These are phyloP conservation scores for Drosophila parabipectinata DNA, from an alignment of 1,140 invertebrate species.

Conservation along the genomic window DNA sequence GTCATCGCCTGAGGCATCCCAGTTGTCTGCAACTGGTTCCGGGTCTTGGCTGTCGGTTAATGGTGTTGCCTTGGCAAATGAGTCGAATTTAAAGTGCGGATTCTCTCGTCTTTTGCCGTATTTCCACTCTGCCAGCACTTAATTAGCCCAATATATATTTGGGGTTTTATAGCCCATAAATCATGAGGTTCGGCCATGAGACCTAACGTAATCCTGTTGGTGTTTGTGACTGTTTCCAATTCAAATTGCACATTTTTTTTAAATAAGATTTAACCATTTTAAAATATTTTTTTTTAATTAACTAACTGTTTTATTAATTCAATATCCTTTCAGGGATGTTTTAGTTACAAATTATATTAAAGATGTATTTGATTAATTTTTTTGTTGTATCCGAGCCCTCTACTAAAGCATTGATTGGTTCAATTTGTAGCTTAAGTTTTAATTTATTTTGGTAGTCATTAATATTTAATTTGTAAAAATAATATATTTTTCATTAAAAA, in stretches of 20 bases:
- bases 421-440: too few relatives aligned
- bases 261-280: not conserved
- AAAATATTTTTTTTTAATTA: not conserved
- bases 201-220: slow-evolving; percentile 7
- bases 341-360: not conserved
- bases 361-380: too few relatives aligned
- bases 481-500: too few relatives aligned
- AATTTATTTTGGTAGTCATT: too few relatives aligned
- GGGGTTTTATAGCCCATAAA: slow-evolving; percentile 42
- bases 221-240: not conserved
- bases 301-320: not conserved
- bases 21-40: slow-evolving; percentile 53
- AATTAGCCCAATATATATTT: slow-evolving; percentile 58
- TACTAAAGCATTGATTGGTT: too few relatives aligned
- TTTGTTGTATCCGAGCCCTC: too few relatives aligned
- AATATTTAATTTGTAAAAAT: too few relatives aligned
- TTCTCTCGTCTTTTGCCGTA: slow-evolving; percentile 7
- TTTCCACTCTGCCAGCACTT: slow-evolving; percentile 51
- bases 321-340: not conserved
- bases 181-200: slow-evolving; percentile 31
- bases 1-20: slow-evolving; percentile 53
- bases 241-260: not conserved
- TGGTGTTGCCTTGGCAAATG: slow-evolving; percentile 40
- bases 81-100: slow-evolving; percentile 63
- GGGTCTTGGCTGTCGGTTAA: slow-evolving; percentile 39